These are phyloP conservation scores for Nasonia giraulti DNA, from an alignment of 1,140 invertebrate genomes.

Conservation along the genomic window DNA sequence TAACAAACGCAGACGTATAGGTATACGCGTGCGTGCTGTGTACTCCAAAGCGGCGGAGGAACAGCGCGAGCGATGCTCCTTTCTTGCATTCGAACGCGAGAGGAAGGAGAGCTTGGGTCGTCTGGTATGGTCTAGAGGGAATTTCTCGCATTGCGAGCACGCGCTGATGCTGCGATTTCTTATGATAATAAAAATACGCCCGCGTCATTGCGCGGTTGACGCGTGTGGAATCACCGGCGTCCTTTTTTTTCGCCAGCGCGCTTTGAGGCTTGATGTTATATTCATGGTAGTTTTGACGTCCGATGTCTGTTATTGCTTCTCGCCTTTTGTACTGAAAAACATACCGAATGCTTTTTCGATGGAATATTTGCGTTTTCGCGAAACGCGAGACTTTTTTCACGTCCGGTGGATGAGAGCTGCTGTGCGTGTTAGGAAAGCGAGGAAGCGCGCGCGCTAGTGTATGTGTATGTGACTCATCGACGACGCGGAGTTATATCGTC, in stretches of 20 bases:
- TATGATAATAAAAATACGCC: slow-evolving; percentile 30
- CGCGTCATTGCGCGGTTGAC: slow-evolving; percentile 8
- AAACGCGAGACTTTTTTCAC: too few relatives aligned
- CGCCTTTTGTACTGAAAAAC: too few relatives aligned
- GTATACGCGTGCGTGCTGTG: too few relatives aligned
- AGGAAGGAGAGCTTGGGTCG: not conserved
- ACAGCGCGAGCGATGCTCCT: not conserved
- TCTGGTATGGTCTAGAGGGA: not conserved
- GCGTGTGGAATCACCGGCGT: not conserved
- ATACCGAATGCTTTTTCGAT: too few relatives aligned
- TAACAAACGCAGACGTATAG: slow-evolving; percentile 31
- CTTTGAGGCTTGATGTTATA: too few relatives aligned
- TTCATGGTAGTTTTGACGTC: too few relatives aligned
- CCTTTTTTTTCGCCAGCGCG: too few relatives aligned
- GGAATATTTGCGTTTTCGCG: too few relatives aligned
- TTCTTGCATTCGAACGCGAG: not conserved
- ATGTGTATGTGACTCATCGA: not conserved
- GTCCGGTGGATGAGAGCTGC: too few relatives aligned
- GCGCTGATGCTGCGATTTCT: slow-evolving; percentile 30
- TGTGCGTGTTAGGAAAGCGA: too few relatives aligned
- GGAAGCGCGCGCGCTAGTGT: too few relatives aligned
- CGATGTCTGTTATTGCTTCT: too few relatives aligned
- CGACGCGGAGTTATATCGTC: not conserved
- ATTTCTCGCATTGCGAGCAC: slow-evolving; percentile 16
- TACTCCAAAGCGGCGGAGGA: not conserved